Evolutionary conservation across 2,888 invertebrate species (phyloP).

Genomic region (Xylophagus ater): DNA sequence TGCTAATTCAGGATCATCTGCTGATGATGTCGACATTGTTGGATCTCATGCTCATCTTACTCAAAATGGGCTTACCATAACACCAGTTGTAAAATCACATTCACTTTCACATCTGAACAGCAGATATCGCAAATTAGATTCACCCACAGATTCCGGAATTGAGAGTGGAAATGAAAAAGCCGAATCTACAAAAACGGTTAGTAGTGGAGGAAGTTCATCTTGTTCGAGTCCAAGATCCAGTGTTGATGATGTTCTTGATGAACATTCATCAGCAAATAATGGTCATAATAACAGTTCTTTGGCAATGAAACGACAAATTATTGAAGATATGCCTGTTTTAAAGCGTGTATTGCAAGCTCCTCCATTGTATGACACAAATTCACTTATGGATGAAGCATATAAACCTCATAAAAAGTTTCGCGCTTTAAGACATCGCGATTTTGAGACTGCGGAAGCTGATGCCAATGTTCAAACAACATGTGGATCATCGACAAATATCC

Average conservation of each 20-base stretch:
- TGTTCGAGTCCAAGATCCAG: constrained; percentile 81
- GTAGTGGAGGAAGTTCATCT: constrained; percentile 58
- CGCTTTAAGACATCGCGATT: constrained; percentile 67
- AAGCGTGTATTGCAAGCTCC: constrained; percentile 88
- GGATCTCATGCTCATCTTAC: constrained; percentile 55
- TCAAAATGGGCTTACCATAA: constrained; percentile 62
- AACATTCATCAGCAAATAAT: constrained; percentile 24
- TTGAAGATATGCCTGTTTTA: constrained; percentile 86
- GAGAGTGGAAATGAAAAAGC: constrained; percentile 85
- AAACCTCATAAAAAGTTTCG: constrained; percentile 94
- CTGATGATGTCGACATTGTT: constrained; percentile 51
- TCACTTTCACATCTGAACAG: constrained; percentile 39
- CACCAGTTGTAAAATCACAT: constrained; percentile 46
- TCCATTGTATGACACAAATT: constrained; percentile 79
- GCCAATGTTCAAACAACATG: constrained; percentile 24
- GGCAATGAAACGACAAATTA: constrained; percentile 44
- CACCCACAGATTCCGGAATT: constrained; percentile 87
- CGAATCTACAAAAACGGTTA: constrained; percentile 61
- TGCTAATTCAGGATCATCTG: constrained; percentile 68
- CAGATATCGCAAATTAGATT: constrained; percentile 75
- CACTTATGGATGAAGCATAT: constrained; percentile 89
- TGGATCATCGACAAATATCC: constrained; percentile 20
- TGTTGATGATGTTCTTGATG: constrained; percentile 65
- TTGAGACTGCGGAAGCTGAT: constrained; percentile 60
- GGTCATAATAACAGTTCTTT: constrained; percentile 13